Evolutionary conservation across 2,888 invertebrate species (phyloP).

Genomic region (Ophraella communa): DNA sequence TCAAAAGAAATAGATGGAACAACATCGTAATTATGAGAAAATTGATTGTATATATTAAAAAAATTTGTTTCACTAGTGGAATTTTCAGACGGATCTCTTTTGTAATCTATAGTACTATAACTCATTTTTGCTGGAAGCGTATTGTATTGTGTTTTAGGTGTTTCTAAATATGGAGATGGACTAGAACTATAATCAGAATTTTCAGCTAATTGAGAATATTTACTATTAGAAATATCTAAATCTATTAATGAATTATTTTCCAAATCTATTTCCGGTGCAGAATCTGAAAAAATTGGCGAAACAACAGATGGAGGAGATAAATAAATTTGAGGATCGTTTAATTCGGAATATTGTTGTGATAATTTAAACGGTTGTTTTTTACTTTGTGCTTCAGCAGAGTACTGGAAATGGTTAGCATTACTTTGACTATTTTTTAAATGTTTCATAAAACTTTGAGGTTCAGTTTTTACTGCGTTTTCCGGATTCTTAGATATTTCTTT

Average conservation of each 20-base stretch:
- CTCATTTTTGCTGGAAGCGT: neutral
- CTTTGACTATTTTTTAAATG: neutral
- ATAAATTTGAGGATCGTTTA: neutral
- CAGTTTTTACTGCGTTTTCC: neutral
- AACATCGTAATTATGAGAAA: constrained; percentile 37
- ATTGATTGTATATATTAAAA: constrained; percentile 7
- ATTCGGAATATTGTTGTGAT: neutral
- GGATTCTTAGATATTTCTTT: neutral
- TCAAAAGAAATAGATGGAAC: constrained; percentile 52
- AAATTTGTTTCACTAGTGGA: neutral
- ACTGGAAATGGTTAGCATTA: neutral
- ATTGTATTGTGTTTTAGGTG: neutral
- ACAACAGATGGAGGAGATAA: neutral
- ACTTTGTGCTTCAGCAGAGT: neutral
- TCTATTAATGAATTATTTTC: neutral
- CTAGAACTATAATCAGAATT: neutral
- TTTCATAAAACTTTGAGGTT: neutral
- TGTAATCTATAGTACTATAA: neutral
- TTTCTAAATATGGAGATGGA: constrained; percentile 4
- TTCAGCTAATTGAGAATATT: neutral
- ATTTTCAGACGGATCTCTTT: neutral
- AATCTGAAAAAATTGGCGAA: neutral
- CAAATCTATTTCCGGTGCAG: neutral
- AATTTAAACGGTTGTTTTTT: neutral
- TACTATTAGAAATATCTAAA: neutral